Conservation (phyloP, 2,888 invertebrate species). For the Chrysolina oricalcia region DNA sequence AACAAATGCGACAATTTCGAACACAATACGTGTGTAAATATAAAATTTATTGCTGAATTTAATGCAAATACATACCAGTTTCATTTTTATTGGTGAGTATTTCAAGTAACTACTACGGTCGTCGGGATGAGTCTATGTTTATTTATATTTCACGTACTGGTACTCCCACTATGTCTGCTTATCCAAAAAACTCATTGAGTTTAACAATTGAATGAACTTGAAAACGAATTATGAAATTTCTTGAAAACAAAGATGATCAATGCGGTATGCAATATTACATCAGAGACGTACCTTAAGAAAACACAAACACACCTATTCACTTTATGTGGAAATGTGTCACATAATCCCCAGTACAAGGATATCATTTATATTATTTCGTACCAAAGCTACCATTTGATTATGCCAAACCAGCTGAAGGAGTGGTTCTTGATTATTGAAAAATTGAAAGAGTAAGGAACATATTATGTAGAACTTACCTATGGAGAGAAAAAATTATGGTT, state of each 20-base stretch:
- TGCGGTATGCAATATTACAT: not conserved
- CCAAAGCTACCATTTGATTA: too few relatives aligned
- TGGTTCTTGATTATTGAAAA: too few relatives aligned
- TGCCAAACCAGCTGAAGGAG: too few relatives aligned
- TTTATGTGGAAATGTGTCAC: not conserved
- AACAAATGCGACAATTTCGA: too few relatives aligned
- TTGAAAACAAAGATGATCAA: slow-evolving; percentile 5
- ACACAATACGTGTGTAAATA: too few relatives aligned
- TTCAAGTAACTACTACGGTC: not conserved
- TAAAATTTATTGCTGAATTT: too few relatives aligned
- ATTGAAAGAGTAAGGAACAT: not conserved
- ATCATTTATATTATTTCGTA: not conserved
- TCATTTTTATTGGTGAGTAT: not conserved
- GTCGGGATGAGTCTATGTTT: not conserved
- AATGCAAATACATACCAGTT: too few relatives aligned
- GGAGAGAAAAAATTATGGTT: too few relatives aligned
- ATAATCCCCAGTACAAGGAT: not conserved
- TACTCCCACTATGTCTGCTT: not conserved
- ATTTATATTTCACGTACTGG: not conserved
- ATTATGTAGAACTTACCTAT: too few relatives aligned
- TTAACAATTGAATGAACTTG: not conserved
- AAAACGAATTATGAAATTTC: not conserved
- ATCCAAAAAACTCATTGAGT: not conserved
- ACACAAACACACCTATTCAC: slow-evolving; percentile 2
- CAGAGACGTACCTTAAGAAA: slow-evolving; percentile 11